phyloP scores from a whole-genome alignment of 2,888 invertebrate species.

The Xiphydria camelus region DNA sequence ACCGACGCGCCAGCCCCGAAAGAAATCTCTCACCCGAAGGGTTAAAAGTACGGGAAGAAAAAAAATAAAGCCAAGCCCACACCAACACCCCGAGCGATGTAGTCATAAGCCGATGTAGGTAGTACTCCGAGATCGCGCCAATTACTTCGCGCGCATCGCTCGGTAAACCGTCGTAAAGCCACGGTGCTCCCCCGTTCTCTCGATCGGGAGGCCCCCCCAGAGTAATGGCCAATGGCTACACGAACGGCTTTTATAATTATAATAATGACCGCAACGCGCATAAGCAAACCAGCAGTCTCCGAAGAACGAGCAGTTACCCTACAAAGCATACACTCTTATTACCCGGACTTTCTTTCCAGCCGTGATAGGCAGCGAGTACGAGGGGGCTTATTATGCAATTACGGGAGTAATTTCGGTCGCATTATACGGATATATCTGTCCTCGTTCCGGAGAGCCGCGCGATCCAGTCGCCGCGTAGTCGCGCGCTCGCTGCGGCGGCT shows the following conservation, averaged over 20 bases:
- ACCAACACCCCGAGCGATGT: constrained; percentile 33
- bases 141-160: constrained; percentile 41
- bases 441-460: no score
- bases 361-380: constrained; percentile 28
- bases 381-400: constrained; percentile 52
- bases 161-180: constrained; percentile 32
- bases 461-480: no score
- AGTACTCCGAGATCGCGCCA: constrained; percentile 37
- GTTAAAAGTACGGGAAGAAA: neutral
- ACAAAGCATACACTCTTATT: constrained; percentile 43
- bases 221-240: constrained; percentile 16
- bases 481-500: no score
- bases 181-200: constrained; percentile 17
- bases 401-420: constrained; percentile 48
- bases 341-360: constrained; percentile 32
- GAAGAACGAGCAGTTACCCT: constrained; percentile 27
- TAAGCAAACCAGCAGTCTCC: constrained; percentile 17
- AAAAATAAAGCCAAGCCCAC: no score
- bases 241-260: constrained; percentile 46
- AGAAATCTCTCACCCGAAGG: no score
- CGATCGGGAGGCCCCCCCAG: constrained; percentile 7
- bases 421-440: constrained; percentile 25
- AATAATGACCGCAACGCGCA: constrained; percentile 41
- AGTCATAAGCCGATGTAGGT: constrained; percentile 44
- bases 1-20: no score